Conservation (phyloP, 2,888 invertebrate species). For the Phaedon cochleariae region DNA sequence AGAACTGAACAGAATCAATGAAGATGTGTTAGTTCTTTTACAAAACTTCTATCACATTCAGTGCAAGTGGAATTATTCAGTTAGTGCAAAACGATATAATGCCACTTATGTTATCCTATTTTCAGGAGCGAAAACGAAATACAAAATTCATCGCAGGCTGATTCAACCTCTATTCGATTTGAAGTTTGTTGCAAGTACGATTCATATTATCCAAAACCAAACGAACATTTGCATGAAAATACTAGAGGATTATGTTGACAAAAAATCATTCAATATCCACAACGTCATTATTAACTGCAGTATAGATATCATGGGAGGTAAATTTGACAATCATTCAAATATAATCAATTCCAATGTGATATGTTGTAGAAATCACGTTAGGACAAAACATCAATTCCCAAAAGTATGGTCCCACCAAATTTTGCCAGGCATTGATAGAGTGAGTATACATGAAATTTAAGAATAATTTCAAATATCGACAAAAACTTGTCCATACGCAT, state of each 20-base stretch:
- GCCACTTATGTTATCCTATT: too few relatives aligned
- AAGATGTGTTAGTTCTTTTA: too few relatives aligned
- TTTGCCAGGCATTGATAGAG: slow-evolving; percentile 35
- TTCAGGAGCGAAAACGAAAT: slow-evolving; percentile 34
- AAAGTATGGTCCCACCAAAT: slow-evolving; percentile 25
- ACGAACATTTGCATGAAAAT: slow-evolving; percentile 39
- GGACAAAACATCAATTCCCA: slow-evolving; percentile 37
- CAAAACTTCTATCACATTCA: too few relatives aligned
- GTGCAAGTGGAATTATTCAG: too few relatives aligned
- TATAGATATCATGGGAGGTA: slow-evolving; percentile 46
- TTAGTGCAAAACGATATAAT: too few relatives aligned
- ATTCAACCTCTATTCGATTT: slow-evolving; percentile 46
- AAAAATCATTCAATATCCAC: slow-evolving; percentile 41
- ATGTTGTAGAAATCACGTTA: slow-evolving; percentile 42
- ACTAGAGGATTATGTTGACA: slow-evolving; percentile 33
- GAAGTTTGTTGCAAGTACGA: slow-evolving; percentile 38
- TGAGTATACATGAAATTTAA: too few relatives aligned
- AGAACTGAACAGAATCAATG: too few relatives aligned
- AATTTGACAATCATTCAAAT: background rate
- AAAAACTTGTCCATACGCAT: background rate
- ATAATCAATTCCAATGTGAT: background rate
- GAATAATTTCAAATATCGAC: slow-evolving; percentile 7
- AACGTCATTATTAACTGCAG: slow-evolving; percentile 38
- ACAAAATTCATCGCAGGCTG: slow-evolving; percentile 42
- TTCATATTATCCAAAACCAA: slow-evolving; percentile 35